A percentile compares a stretch with the other conserved stretches of the same genome.
Conservation (phyloP, 2,888 invertebrate species). For the Cybosia mesomella region DNA sequence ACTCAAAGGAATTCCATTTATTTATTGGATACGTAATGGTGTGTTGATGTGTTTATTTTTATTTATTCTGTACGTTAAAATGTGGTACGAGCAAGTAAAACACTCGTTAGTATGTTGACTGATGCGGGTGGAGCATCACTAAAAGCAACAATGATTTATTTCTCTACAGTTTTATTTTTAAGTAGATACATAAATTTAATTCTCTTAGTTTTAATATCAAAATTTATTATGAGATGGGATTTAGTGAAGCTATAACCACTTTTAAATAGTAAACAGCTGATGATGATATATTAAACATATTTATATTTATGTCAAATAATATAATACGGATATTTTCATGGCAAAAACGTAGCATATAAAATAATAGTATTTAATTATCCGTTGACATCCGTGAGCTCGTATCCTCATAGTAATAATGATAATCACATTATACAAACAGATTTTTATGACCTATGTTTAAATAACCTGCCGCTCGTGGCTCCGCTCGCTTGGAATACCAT, state of each 20-base stretch:
- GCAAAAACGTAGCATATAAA: background rate
- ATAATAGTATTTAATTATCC: background rate
- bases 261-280: conserved; percentile 2
- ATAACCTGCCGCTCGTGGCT: background rate
- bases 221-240: conserved; percentile 2
- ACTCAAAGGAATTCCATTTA: conserved; percentile 33
- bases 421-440: background rate
- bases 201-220: background rate
- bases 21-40: conserved; percentile 44
- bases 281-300: background rate
- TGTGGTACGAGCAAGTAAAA: conserved; percentile 44
- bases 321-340: background rate
- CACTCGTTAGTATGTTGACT: conserved; percentile 52
- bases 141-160: conserved; percentile 13
- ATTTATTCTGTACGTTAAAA: conserved; percentile 52
- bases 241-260: conserved; percentile 1
- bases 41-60: conserved; percentile 52
- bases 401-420: background rate
- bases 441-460: background rate
- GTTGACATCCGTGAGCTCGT: background rate
- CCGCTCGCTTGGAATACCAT: background rate
- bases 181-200: background rate
- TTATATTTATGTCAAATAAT: background rate
- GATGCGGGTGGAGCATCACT: conserved; percentile 25
- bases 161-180: background rate